Evolutionary conservation across 2,113 vertebrate genomes (phyloP).

Genomic region (Turnix velox): DNA sequence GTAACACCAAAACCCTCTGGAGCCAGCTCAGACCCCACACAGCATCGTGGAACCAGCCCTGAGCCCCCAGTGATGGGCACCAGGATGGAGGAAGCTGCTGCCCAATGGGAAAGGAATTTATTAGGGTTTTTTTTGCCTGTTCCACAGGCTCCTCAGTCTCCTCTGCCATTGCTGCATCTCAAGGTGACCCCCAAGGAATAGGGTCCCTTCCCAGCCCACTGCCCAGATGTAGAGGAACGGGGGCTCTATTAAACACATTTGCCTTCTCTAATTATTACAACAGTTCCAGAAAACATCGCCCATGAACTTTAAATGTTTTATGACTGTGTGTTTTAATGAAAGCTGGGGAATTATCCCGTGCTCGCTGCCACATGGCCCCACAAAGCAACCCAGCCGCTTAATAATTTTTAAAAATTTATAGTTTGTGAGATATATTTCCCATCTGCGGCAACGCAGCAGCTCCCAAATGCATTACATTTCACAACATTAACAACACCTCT

Average conservation of each 20-base stretch:
- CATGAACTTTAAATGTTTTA: conserved; percentile 16
- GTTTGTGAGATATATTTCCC: conserved; percentile 54
- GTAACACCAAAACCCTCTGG: too few species aligned
- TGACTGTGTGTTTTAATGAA: not conserved
- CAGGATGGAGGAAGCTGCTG: accelerated
- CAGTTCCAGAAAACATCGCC: not conserved
- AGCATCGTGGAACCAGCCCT: not conserved
- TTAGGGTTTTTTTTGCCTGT: too few species aligned
- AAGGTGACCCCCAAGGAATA: not conserved
- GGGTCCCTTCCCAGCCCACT: not conserved
- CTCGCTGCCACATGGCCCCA: conserved; percentile 32
- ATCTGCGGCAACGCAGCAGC: conserved; percentile 37
- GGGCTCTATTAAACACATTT: conserved; percentile 25
- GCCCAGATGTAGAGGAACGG: not conserved
- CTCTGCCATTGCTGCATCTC: not conserved
- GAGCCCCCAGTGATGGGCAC: accelerated
- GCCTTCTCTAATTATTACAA: conserved; percentile 35
- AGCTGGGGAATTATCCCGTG: conserved; percentile 9
- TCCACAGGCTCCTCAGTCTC: not conserved
- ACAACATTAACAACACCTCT: conserved; percentile 48
- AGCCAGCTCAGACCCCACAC: accelerated
- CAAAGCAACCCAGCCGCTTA: not conserved
- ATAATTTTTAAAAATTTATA: conserved; percentile 65
- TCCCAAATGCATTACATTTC: conserved; percentile 44
- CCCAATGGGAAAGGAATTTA: not conserved